Percentiles rank a stretch among this genome's conserved stretches.
phyloP scores from a whole-genome alignment of 2,113 vertebrate genomes.

The Barbus barbus region DNA sequence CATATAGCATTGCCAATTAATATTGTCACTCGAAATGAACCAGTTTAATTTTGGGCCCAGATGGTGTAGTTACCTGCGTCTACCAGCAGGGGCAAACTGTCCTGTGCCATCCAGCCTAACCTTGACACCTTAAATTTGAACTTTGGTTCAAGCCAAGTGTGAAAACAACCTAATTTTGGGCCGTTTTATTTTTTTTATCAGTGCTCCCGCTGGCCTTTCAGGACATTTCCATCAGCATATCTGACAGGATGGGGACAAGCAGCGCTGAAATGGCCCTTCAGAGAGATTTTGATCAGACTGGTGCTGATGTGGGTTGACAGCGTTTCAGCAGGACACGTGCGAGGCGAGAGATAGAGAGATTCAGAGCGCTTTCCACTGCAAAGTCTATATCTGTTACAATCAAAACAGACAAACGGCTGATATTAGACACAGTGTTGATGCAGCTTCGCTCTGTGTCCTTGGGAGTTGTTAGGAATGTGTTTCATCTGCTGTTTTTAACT shows the following conservation, averaged over 20 bases:
- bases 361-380: no score
- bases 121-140: no score
- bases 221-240: constrained; percentile 3
- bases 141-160: not conserved
- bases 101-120: not conserved
- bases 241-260: not conserved
- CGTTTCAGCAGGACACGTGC: not conserved
- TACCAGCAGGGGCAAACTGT: no score
- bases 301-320: constrained; percentile 13
- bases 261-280: not conserved
- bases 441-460: not conserved
- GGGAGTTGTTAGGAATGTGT: constrained; percentile 7
- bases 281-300: not conserved
- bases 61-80: no score
- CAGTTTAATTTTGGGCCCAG: no score
- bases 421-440: not conserved
- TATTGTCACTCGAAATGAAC: no score
- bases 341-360: constrained; percentile 8
- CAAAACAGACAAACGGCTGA: not conserved
- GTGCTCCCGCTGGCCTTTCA: not conserved
- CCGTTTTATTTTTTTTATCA: not conserved
- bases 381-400: not conserved
- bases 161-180: not conserved
- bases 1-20: no score
- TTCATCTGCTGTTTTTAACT: constrained; percentile 3